phyloP scores from a whole-genome alignment of 2,797 vertebrate genomes.

The Pseudochirops corinnae region DNA sequence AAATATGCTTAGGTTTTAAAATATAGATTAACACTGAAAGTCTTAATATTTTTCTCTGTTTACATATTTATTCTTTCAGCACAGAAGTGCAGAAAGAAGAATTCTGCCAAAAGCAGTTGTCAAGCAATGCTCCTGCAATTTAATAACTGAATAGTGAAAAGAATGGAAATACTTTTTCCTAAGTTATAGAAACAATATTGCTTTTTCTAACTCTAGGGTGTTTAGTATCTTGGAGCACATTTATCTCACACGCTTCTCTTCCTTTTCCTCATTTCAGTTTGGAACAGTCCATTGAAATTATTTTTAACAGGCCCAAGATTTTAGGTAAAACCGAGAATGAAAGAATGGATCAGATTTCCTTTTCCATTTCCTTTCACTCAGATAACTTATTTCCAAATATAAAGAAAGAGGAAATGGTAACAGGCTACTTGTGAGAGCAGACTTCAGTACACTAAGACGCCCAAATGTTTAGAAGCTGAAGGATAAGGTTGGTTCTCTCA shows the following conservation, averaged over 20 bases:
- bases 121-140: slow-evolving; percentile 81
- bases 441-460: background rate
- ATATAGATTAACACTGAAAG: slow-evolving; percentile 86
- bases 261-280: slow-evolving; percentile 61
- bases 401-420: background rate
- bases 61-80: slow-evolving; percentile 82
- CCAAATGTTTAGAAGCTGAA: background rate
- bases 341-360: background rate
- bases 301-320: slow-evolving; percentile 75
- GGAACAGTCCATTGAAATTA: slow-evolving; percentile 70
- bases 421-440: background rate
- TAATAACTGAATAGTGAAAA: slow-evolving; percentile 82
- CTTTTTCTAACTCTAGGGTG: slow-evolving; percentile 72
- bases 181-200: slow-evolving; percentile 79
- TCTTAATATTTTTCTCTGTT: slow-evolving; percentile 86
- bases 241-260: slow-evolving; percentile 61
- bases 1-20: slow-evolving; percentile 85
- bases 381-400: background rate
- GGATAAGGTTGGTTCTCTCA: background rate
- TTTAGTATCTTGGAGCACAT: slow-evolving; percentile 77
- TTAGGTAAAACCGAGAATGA: slow-evolving; percentile 59
- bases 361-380: slow-evolving; percentile 13
- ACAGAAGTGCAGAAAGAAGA: slow-evolving; percentile 79
- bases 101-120: slow-evolving; percentile 82
- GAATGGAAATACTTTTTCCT: slow-evolving; percentile 79